phyloP scores from a whole-genome alignment of 2,888 invertebrate species.

The Sarcophaga rosellei region DNA sequence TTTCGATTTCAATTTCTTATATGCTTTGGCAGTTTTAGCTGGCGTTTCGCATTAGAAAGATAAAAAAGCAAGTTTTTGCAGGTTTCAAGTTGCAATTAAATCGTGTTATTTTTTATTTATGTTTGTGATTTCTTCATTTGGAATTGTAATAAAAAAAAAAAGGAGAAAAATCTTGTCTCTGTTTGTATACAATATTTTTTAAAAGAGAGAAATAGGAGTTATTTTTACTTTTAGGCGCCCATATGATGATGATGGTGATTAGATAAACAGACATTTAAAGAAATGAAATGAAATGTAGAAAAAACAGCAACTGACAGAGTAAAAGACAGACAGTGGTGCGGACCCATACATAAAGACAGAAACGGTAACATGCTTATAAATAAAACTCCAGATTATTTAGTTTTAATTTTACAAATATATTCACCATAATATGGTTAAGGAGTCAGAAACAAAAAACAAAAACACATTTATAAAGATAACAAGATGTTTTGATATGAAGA shows the following conservation, averaged over 20 bases:
- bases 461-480: slow-evolving; percentile 35
- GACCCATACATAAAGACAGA: neutral
- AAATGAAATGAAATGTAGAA: slow-evolving; percentile 44
- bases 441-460: neutral
- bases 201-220: slow-evolving; percentile 10
- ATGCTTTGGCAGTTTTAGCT: slow-evolving; percentile 41
- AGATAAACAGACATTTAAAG: slow-evolving; percentile 61
- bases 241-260: slow-evolving; percentile 64
- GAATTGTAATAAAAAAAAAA: neutral
- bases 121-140: neutral
- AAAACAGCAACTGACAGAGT: neutral
- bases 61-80: slow-evolving; percentile 23
- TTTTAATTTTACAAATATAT: slow-evolving; percentile 31
- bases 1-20: slow-evolving; percentile 24
- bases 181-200: neutral
- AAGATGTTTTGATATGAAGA: slow-evolving; percentile 23
- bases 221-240: slow-evolving; percentile 61
- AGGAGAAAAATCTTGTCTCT: neutral
- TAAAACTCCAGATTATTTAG: slow-evolving; percentile 6
- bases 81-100: neutral
- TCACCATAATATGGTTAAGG: slow-evolving; percentile 26
- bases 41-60: slow-evolving; percentile 43
- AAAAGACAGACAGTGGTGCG: neutral
- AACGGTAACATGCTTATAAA: slow-evolving; percentile 24
- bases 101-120: neutral